These are phyloP conservation scores for Lithobates pipiens DNA, from an alignment of 2,797 vertebrate species.

Conservation along the genomic window DNA sequence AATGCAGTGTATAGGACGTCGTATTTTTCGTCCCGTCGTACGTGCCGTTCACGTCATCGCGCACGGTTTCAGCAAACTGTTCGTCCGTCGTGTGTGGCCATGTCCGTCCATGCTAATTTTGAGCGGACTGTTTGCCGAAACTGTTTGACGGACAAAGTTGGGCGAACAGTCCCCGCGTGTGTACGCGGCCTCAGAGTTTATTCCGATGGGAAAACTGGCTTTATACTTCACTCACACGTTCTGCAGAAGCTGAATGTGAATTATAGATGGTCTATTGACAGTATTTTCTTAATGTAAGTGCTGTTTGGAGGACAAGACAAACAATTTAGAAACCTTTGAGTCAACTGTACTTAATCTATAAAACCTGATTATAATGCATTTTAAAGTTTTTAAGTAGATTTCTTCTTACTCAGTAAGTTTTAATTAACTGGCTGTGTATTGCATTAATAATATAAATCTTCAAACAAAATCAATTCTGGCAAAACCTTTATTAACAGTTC, in stretches of 20 bases:
- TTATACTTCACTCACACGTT: background rate
- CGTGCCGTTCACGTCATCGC: too few relatives aligned
- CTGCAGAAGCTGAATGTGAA: conserved; percentile 8
- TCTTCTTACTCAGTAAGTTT: conserved; percentile 51
- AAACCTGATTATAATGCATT: conserved; percentile 54
- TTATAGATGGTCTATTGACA: conserved; percentile 47
- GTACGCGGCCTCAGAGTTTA: too few relatives aligned
- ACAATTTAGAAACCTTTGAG: conserved; percentile 54
- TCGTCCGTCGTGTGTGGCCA: too few relatives aligned
- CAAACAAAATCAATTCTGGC: conserved; percentile 30
- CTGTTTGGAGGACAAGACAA: conserved; percentile 35
- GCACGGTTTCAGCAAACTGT: too few relatives aligned
- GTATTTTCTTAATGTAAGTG: conserved; percentile 28
- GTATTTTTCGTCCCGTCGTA: too few relatives aligned
- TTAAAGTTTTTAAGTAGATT: conserved; percentile 27
- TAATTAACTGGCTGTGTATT: conserved; percentile 40
- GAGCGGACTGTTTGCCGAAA: too few relatives aligned
- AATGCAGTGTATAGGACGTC: too few relatives aligned
- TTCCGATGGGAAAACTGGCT: too few relatives aligned
- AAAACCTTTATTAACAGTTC: conserved; percentile 32
- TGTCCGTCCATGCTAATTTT: too few relatives aligned
- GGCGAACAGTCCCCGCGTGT: too few relatives aligned
- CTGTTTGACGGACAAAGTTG: too few relatives aligned
- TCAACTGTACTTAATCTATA: conserved; percentile 49
- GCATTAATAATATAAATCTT: conserved; percentile 37